phyloP scores from a whole-genome alignment of 2,113 vertebrate genomes.

The Sus scrofa region T2T-Sscrofa CM000817.6:5863501-5864000 shows the following conservation, averaged over 20 bases:
- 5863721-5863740: neutral
- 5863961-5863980: neutral
- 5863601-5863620: neutral
- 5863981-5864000: no score
- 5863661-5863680: neutral
- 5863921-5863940: neutral
- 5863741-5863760: neutral
- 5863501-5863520: neutral
- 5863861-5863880: neutral
- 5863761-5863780: neutral
- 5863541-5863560: neutral
- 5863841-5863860: neutral
- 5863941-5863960: neutral
- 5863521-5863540: no score
- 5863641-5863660: neutral
- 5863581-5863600: accelerated
- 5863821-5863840: accelerated
- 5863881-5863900: neutral
- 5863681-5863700: neutral
- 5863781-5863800: neutral
- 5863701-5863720: neutral
- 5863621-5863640: neutral
- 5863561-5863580: neutral
- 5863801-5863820: neutral
- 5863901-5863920: neutral